Evolutionary conservation across 2,888 invertebrate genomes (phyloP).

Genomic region (Cactoblastis cactorum): DNA sequence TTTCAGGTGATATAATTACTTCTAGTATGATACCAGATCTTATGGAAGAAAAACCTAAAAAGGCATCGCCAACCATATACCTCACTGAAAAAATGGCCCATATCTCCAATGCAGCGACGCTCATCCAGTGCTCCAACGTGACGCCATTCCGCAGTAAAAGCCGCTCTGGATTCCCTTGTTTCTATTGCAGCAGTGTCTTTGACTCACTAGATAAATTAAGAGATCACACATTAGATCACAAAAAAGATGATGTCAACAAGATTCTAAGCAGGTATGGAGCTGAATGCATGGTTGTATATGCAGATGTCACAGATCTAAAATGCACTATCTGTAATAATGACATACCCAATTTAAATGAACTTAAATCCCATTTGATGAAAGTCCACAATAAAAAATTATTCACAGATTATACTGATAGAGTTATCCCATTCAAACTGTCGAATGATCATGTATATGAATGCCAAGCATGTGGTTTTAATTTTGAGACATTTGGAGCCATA

Average conservation of each 20-base stretch:
- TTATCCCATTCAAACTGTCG: conserved; percentile 56
- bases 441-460: conserved; percentile 45
- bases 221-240: conserved; percentile 40
- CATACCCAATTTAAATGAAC: conserved; percentile 38
- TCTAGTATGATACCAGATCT: conserved; percentile 37
- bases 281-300: conserved; percentile 57
- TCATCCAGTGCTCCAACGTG: conserved; percentile 51
- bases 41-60: conserved; percentile 26
- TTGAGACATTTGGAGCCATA: conserved; percentile 63
- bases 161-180: conserved; percentile 55
- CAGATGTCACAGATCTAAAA: conserved; percentile 49
- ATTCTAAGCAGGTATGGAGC: conserved; percentile 44
- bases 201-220: conserved; percentile 42
- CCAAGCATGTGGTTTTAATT: conserved; percentile 52
- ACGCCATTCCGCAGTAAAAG: conserved; percentile 57
- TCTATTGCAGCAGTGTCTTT: conserved; percentile 51
- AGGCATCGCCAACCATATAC: conserved; percentile 18
- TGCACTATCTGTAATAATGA: conserved; percentile 46
- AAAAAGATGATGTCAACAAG: conserved; percentile 36
- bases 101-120: conserved; percentile 40
- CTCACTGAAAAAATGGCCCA: conserved; percentile 54
- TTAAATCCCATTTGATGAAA: conserved; percentile 51
- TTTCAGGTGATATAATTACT: conserved; percentile 38
- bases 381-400: conserved; percentile 50
- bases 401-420: conserved; percentile 43